phyloP scores from a whole-genome alignment of 30 jellyfish, hydroid and myxozoan species.

The Haliclystus octoradiatus region DNA sequence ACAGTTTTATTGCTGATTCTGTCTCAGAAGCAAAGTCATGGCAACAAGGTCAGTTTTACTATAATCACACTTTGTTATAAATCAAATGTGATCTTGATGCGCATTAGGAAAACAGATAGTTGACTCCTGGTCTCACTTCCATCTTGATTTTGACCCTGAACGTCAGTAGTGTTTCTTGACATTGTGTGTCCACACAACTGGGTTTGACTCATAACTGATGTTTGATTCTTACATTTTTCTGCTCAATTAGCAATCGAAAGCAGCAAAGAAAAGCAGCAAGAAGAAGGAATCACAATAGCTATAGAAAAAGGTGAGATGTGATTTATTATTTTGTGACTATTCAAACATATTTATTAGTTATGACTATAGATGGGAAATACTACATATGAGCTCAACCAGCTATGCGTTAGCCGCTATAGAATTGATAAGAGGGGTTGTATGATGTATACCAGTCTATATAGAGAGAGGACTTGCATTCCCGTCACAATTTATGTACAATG shows the following conservation, averaged over 20 bases:
- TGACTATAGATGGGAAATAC: too few relatives aligned
- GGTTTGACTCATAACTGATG: not conserved
- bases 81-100: not conserved
- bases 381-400: too few relatives aligned
- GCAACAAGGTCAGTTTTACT: slow-evolving; percentile 57
- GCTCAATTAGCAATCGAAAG: slow-evolving; percentile 46
- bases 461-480: too few relatives aligned
- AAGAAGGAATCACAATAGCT: slow-evolving; percentile 91
- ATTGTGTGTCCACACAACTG: not conserved
- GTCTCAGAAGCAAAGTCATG: slow-evolving; percentile 71
- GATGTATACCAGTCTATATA: too few relatives aligned
- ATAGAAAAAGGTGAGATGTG: slow-evolving; percentile 60
- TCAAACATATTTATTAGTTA: too few relatives aligned
- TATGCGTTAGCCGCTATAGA: too few relatives aligned
- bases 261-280: slow-evolving; percentile 85
- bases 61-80: not conserved
- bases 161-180: not conserved
- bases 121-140: not conserved
- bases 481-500: too few relatives aligned
- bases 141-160: not conserved
- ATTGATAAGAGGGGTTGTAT: too few relatives aligned
- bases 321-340: too few relatives aligned
- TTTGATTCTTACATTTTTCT: not conserved
- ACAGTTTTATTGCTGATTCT: slow-evolving; percentile 73
- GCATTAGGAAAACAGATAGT: not conserved